Evolutionary conservation across 2,888 invertebrate species (phyloP), one percentile per base, ranked within the genome.

Genomic region (Metellina segmentata): DNA sequence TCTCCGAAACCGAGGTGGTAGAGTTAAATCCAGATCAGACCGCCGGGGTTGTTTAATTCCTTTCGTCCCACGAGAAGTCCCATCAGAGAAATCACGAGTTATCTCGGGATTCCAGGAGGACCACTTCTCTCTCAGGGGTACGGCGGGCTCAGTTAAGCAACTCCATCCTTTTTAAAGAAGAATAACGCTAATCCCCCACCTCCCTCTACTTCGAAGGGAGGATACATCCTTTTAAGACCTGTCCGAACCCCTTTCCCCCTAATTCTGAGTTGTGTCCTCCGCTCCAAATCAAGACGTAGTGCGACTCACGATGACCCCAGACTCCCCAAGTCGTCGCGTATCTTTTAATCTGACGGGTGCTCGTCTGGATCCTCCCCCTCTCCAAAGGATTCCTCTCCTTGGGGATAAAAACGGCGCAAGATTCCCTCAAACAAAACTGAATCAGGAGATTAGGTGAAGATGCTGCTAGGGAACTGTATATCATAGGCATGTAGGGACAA

Each of bases 211-310:
- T n/a, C 61, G 20, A 75, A 53, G 69, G 72, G 81, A 75, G 69
- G 71, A 85, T 90, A 79, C 90, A 90, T 90, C 90, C 85, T 90
- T 90, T 86, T 81, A 90, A 86, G 85, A 13, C 77, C 19, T 71
- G 79, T 69, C 74, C 77, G 61, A 52, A 82, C 78, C 89, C 89
- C 20, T 83, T 78, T 77, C 71, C 69, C 52, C 48, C 13, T 91
- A 91, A 91, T 83, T 91, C 91, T 91, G 79, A 87, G 87, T 87
- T 87, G 83, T 75, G 34, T 81, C 19, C 83, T 51, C 79, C 13
- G 51, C 48, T 13, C 86, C 82, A 91, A 91, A 87, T 91, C 91
- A 91, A 91, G 91, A 91, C 81, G 72, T 87, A 91, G 78, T 86
- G 70, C 71, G 52, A 11, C 72, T 87, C 9, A 53, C 19, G 34